phyloP scores from a whole-genome alignment of 2,888 invertebrate species.

The Minunthozetes semirufus region DNA sequence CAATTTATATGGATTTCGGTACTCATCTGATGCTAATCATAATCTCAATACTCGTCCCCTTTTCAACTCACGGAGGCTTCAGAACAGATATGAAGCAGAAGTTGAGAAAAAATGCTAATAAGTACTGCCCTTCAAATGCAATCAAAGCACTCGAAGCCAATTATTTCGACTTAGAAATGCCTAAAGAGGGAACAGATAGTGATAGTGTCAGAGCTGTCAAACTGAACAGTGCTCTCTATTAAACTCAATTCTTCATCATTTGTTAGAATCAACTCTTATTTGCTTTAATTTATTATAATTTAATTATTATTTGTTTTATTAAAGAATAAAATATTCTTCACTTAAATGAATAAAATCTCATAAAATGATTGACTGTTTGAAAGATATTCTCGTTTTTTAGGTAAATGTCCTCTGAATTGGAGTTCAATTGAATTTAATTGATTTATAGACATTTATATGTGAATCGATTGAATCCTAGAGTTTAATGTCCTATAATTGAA shows the following conservation, averaged over 20 bases:
- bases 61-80: constrained; percentile 48
- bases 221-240: not conserved
- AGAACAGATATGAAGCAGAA: constrained; percentile 15
- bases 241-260: not conserved
- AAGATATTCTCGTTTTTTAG: not conserved
- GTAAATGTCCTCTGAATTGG: too few relatives aligned
- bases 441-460: not conserved
- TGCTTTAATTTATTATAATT: not conserved
- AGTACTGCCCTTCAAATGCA: not conserved
- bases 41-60: constrained; percentile 46
- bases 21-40: constrained; percentile 41
- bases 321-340: not conserved
- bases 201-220: not conserved
- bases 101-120: not conserved
- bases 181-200: not conserved
- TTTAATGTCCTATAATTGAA: not conserved
- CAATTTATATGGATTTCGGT: constrained; percentile 42
- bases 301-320: not conserved
- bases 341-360: not conserved
- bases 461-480: not conserved
- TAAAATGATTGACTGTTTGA: not conserved
- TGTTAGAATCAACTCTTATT: not conserved
- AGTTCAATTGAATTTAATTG: not conserved
- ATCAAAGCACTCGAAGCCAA: constrained; percentile 20
- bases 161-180: not conserved